Conservation (phyloP, 2,113 vertebrate genomes). For the Crotalus viridis region DNA sequence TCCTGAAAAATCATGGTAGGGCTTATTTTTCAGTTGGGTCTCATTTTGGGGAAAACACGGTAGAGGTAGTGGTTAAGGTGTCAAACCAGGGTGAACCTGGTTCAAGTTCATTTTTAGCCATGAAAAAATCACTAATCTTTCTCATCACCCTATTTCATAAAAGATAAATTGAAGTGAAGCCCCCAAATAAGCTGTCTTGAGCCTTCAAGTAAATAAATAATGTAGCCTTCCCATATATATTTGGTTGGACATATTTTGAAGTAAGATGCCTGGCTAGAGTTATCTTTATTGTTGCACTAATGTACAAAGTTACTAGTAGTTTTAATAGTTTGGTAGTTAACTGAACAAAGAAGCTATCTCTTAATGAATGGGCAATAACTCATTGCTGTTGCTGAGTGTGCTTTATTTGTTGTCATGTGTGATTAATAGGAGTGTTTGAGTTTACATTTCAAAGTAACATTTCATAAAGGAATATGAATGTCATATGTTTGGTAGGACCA, state of each 20-base stretch:
- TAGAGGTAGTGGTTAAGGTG: background rate
- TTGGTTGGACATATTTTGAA: background rate
- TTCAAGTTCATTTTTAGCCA: background rate
- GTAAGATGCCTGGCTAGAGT: background rate
- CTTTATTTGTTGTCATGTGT: constrained; percentile 37
- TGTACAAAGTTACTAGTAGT: background rate
- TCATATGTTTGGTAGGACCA: constrained; percentile 10
- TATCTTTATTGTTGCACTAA: background rate
- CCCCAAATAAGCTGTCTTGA: background rate
- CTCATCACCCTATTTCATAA: background rate
- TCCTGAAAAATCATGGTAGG: too few species aligned
- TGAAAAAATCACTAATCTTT: background rate
- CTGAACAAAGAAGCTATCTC: constrained; percentile 34
- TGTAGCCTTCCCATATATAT: background rate
- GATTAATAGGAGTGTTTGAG: constrained; percentile 21
- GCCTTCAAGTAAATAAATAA: background rate
- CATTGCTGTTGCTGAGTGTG: constrained; percentile 22
- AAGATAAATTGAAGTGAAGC: background rate
- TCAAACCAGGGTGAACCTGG: background rate
- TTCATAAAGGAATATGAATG: constrained; percentile 23
- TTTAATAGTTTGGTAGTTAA: background rate
- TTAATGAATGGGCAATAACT: constrained; percentile 35
- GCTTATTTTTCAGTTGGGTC: too few species aligned
- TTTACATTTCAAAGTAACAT: constrained; percentile 29
- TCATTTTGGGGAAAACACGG: too few species aligned